phyloP scores from a whole-genome alignment of 2,888 invertebrate species.

The Blastobasis lacticolella region DNA sequence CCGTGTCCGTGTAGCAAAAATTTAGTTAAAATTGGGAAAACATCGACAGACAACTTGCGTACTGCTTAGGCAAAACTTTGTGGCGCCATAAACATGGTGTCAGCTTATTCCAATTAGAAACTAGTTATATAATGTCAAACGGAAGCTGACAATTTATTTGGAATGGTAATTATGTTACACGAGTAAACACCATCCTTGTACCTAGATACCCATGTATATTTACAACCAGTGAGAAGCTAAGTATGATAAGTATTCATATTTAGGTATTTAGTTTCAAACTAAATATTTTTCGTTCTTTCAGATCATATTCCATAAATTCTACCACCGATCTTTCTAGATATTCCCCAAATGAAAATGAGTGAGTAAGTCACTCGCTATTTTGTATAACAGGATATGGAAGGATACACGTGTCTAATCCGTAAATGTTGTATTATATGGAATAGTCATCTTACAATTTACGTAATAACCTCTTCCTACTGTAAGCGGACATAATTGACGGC shows the following conservation, averaged over 20 bases:
- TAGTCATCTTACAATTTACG: neutral
- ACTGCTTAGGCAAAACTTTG: too few species aligned
- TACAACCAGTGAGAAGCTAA: too few species aligned
- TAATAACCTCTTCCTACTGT: too few species aligned
- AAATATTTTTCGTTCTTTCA: too few species aligned
- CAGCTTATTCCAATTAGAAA: neutral
- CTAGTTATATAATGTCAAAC: neutral
- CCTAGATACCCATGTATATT: too few species aligned
- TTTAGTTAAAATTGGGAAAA: too few species aligned
- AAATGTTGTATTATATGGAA: neutral
- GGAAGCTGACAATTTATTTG: neutral
- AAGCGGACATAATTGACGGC: conserved; percentile 2
- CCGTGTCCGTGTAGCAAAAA: too few species aligned
- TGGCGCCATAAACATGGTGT: too few species aligned
- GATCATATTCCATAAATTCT: neutral
- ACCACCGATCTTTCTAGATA: neutral
- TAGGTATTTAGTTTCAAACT: too few species aligned
- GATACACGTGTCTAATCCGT: neutral
- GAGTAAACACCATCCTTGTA: too few species aligned
- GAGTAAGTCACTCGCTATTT: neutral
- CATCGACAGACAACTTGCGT: too few species aligned
- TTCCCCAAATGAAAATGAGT: neutral
- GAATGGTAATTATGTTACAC: neutral
- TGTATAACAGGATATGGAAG: neutral
- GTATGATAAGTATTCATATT: too few species aligned